Percentiles rank a stretch among this genome's conserved stretches.
Conservation (phyloP, 2,888 invertebrate species). For the Synanthedon vespiformis region DNA sequence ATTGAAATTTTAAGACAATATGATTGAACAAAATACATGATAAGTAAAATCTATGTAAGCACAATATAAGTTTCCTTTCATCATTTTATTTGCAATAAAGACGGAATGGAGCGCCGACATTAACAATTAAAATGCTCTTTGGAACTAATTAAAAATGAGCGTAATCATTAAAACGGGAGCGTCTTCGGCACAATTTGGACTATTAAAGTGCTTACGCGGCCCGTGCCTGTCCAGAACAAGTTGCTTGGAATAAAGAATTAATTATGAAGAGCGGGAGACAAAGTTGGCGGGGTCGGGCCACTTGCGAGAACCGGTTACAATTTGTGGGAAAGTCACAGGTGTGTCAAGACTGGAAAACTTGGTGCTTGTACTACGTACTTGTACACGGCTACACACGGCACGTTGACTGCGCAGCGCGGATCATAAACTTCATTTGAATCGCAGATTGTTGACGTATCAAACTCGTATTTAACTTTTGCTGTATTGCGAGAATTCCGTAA, state of each 20-base stretch:
- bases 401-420: constrained; percentile 52
- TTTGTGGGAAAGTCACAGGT: constrained; percentile 67
- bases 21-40: not conserved
- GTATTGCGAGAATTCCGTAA: too few species aligned
- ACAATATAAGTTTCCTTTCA: too few species aligned
- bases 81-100: constrained; percentile 5
- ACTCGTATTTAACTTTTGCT: too few species aligned
- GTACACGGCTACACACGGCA: constrained; percentile 20
- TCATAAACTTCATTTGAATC: constrained; percentile 67
- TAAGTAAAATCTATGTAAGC: not conserved
- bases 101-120: constrained; percentile 33
- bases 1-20: not conserved
- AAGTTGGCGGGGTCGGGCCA: constrained; percentile 42
- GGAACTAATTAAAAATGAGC: constrained; percentile 62
- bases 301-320: constrained; percentile 57
- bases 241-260: constrained; percentile 69
- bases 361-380: constrained; percentile 32
- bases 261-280: constrained; percentile 60
- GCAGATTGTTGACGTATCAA: constrained; percentile 36
- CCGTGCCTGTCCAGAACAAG: constrained; percentile 55
- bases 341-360: constrained; percentile 51
- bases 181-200: constrained; percentile 62
- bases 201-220: constrained; percentile 64
- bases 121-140: constrained; percentile 57
- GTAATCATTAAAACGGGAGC: constrained; percentile 27